Evolutionary conservation across 2,888 invertebrate species (phyloP).

Genomic region (Scrobipalpa costella): DNA sequence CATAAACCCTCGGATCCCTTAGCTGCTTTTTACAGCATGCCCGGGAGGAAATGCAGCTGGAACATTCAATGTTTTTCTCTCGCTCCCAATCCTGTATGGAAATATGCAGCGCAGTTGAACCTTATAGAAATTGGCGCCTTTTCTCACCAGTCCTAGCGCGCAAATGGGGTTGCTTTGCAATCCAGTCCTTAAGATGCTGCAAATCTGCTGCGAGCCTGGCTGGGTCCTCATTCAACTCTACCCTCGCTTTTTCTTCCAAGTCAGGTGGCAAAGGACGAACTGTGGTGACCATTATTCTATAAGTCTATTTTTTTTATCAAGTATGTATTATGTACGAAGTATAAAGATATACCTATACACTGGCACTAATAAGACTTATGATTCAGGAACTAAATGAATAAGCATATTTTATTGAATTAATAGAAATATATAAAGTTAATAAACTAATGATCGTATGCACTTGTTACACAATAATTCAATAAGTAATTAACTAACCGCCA

Average conservation of each 20-base stretch:
- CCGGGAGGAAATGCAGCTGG: too few species aligned
- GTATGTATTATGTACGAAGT: too few species aligned
- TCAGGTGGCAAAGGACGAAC: constrained; percentile 44
- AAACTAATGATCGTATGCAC: too few species aligned
- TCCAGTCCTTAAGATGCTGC: constrained; percentile 72
- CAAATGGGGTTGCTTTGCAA: constrained; percentile 75
- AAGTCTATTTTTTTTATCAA: not conserved
- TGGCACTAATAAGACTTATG: too few species aligned
- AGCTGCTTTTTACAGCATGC: too few species aligned
- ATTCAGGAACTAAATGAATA: too few species aligned
- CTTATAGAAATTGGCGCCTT: not conserved
- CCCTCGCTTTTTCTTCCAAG: constrained; percentile 55
- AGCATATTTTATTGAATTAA: too few species aligned
- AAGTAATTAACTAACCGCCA: not conserved
- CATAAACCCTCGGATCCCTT: too few species aligned
- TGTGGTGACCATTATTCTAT: not conserved
- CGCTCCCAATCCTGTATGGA: too few species aligned
- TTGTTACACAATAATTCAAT: not conserved
- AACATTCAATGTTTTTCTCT: too few species aligned
- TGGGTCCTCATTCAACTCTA: constrained; percentile 75
- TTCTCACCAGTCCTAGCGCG: constrained; percentile 56
- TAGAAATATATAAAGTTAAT: too few species aligned
- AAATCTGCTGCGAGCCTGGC: constrained; percentile 63
- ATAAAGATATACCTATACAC: too few species aligned
- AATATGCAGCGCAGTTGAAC: not conserved